Evolutionary conservation across 2,888 invertebrate species (phyloP).

Genomic region (Anaspis maculata): DNA sequence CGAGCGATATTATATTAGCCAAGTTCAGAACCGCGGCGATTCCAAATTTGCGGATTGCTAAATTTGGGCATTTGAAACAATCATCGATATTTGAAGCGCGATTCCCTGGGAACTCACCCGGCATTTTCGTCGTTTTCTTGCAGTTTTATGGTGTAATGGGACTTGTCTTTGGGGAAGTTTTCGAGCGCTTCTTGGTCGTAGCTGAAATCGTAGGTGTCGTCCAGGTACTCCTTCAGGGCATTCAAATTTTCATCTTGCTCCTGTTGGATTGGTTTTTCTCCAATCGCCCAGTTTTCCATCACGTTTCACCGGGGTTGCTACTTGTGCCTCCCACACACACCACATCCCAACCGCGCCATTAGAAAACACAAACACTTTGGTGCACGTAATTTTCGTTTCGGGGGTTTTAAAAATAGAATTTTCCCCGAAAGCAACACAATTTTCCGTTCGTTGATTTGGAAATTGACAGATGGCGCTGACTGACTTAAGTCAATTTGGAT

Average conservation of each 20-base stretch:
- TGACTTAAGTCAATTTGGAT: too few species aligned
- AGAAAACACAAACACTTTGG: slow-evolving; percentile 17
- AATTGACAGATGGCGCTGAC: too few species aligned
- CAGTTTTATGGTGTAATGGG: slow-evolving; percentile 40
- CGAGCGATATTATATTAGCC: slow-evolving; percentile 3
- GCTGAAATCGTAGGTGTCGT: slow-evolving; percentile 35
- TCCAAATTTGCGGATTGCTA: slow-evolving; percentile 21
- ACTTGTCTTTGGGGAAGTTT: slow-evolving; percentile 31
- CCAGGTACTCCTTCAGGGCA: slow-evolving; percentile 48
- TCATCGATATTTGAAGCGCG: not conserved
- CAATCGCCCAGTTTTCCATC: slow-evolving; percentile 25
- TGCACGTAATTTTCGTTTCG: too few species aligned
- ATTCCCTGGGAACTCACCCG: slow-evolving; percentile 39
- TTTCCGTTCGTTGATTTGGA: too few species aligned
- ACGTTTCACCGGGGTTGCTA: not conserved
- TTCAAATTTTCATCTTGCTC: slow-evolving; percentile 29
- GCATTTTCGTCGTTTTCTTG: slow-evolving; percentile 42
- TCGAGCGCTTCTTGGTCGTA: slow-evolving; percentile 37
- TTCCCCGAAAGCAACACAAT: too few species aligned
- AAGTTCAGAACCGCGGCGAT: slow-evolving; percentile 17
- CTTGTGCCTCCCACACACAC: slow-evolving; percentile 8
- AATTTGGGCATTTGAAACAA: slow-evolving; percentile 26
- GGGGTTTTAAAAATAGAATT: too few species aligned
- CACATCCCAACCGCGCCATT: slow-evolving; percentile 18
- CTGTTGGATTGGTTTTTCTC: slow-evolving; percentile 14